Evolutionary conservation across 1,140 invertebrate genomes (phyloP).

Genomic region (Galleria mellonella): DNA sequence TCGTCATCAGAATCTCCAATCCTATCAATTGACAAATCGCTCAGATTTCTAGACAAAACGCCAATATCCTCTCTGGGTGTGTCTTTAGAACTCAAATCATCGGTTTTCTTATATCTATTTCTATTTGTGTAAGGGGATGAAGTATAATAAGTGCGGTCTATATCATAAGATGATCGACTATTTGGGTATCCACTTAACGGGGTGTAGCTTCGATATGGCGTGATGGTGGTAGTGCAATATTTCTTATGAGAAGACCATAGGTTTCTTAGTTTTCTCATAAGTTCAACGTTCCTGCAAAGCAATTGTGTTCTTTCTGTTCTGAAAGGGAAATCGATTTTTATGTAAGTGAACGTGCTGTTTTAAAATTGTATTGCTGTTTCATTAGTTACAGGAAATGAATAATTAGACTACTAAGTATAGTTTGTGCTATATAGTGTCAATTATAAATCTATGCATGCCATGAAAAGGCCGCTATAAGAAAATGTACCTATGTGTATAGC

Average conservation of each 20-base stretch:
- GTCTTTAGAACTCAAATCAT: constrained; percentile 23
- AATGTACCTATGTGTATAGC: no score
- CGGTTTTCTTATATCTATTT: constrained; percentile 45
- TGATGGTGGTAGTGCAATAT: constrained; percentile 64
- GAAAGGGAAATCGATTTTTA: constrained; percentile 41
- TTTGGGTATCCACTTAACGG: constrained; percentile 58
- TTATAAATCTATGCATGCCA: no score
- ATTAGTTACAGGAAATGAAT: no score
- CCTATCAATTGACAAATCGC: constrained; percentile 55
- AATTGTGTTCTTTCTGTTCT: constrained; percentile 74
- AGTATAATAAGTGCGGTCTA: constrained; percentile 56
- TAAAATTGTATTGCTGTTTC: background rate
- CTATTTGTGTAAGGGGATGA: constrained; percentile 48
- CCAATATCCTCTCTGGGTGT: constrained; percentile 32
- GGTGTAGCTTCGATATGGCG: constrained; percentile 51
- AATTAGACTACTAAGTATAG: constrained; percentile 1
- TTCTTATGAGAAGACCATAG: constrained; percentile 76
- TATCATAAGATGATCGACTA: constrained; percentile 52
- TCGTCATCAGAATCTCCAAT: constrained; percentile 56
- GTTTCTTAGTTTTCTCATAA: constrained; percentile 75
- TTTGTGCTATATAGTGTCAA: no score
- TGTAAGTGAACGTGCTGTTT: constrained; percentile 23
- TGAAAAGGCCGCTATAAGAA: no score
- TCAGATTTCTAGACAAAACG: constrained; percentile 41
- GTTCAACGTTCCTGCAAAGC: constrained; percentile 75